A percentile compares a stretch with the other conserved stretches of the same genome.
Conservation (phyloP, 2,113 vertebrate genomes). For the Mungos mungo region DNA sequence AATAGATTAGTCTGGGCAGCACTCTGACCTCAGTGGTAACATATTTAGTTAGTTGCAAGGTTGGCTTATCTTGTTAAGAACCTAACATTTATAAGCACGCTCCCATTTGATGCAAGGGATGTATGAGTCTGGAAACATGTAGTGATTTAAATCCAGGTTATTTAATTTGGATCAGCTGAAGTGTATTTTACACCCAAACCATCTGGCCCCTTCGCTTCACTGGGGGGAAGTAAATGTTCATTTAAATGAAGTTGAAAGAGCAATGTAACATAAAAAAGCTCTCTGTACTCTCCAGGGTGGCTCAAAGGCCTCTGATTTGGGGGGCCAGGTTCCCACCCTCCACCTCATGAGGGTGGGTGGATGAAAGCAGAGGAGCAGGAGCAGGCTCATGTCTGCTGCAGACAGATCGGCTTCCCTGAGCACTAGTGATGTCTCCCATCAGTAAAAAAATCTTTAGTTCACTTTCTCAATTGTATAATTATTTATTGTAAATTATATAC, state of each 20-base stretch:
- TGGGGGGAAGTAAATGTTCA: conserved; percentile 47
- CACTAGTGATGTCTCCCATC: conserved; percentile 46
- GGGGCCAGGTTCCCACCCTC: not conserved
- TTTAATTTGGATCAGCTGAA: conserved; percentile 51
- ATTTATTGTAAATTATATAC: conserved; percentile 83
- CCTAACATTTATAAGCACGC: not conserved
- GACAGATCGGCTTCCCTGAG: conserved; percentile 37
- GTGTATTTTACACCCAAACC: conserved; percentile 56
- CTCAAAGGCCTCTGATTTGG: conserved; percentile 24
- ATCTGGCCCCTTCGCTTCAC: conserved; percentile 60
- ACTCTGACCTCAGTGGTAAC: conserved; percentile 35
- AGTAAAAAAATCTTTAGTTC: conserved; percentile 66
- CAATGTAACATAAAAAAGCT: not conserved
- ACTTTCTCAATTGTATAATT: conserved; percentile 78
- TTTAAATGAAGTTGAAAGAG: conserved; percentile 49
- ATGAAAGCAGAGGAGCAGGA: not conserved
- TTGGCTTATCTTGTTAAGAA: conserved; percentile 9
- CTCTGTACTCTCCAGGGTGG: not conserved
- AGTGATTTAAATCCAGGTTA: conserved; percentile 49
- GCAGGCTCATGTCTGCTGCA: not conserved
- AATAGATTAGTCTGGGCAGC: conserved; percentile 37
- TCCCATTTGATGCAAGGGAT: conserved; percentile 65
- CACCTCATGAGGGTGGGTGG: not conserved
- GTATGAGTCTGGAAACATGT: not conserved
- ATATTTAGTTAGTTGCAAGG: conserved; percentile 36